Evolutionary conservation across 2,888 invertebrate species (phyloP), one percentile per base, ranked within the genome.

Genomic region (Fragum fragum): DNA sequence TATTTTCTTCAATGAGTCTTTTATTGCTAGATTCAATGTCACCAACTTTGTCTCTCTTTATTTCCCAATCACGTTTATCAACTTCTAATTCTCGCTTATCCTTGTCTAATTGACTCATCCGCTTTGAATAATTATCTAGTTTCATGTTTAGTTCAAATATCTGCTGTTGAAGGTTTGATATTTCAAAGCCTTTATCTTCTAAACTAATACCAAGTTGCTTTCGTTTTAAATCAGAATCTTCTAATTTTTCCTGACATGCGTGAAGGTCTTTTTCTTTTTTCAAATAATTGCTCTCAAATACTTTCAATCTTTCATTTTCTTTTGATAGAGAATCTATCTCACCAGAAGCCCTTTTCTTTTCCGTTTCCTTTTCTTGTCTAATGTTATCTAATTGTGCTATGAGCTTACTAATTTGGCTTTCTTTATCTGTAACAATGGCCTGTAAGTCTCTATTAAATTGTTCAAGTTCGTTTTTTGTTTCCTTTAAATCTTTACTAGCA

Each of bases 11-110:
- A 21, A 79, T 70, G n/a, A 89, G 61, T 29, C 86, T 76, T 71
- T 85, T 87, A 74, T 87, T 85, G 63, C 86, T 86, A n/a, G 87
- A 61, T 68, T 89, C 89, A 68, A 89, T 86, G 53, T 89, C 89
- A 55, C 86, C 81, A 18, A 87, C 32, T 29, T 87, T 82, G 71
- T 88, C 86, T 61, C 70, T 81, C 59, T 86, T 83, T 16, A 86
- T 81, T 21, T 81, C 81, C 86, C 86, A 86, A 53, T 83, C 83
- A n/a, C 81, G 71, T 53, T 81, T 88, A 66, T 87, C 82, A 11
- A 75, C 61, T 66, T 80, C 78, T 39, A 85, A 70, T 29, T 89
- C 87, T 29, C 86, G 85, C 29, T 87, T 86, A 11, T 90, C 89
- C 36, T 87, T 83, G 61, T 92, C 90, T 7, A 91, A 63, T 21